Base-by-base conservation (phyloP, 2,797 vertebrate genomes). In the Prionace glauca region DNA sequence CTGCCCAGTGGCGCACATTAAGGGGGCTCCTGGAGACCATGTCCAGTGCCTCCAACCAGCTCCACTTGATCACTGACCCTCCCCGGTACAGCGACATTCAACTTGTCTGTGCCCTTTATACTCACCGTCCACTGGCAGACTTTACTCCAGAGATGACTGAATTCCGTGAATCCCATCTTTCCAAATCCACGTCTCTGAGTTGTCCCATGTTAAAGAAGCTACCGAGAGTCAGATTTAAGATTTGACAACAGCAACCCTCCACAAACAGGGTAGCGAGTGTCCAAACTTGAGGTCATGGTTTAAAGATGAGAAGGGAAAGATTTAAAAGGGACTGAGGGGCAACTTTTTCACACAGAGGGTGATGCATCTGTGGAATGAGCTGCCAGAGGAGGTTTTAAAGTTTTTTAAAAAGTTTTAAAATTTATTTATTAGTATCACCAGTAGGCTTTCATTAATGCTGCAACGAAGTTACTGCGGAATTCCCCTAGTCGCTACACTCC, bases 121-220 rank as follows among this genome's bases (percentile, higher is more conserved):
- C 88, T 91, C 88, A 91, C 88, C n/a, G 88, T 67, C 98, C 98
- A 98, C 96, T 91, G 97, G 96, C 95, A 96, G 96, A 98, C 97
- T 95, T 97, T 97, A 79, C 97, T 97, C 98, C 98, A 98, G 95
- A 98, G 96, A 87, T 12, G 69, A 96, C 97, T 95, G 95, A 98
- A 98, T 95, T 97, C 97, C 0, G 4, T 7, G 97, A 96, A 97
- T 96, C 96, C 96, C 3, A 98, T 96, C 95, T 95, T 96, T 95
- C 97, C 98, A 3, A 95, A 95, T 79, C 97, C 98, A 81, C 97
- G 97, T 22, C 88, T 97, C 98, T 98, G 96, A 95, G 96, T 16
- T 65, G 14, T 50, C 67, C 4, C 12, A 65, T 36, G 96, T 98
- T 96, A 98, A 98, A 96, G 96, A 96, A n/a, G 32, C 20, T 91